Conservation (phyloP, 2,797 vertebrate species). For the Poeciliopsis presidionis region DNA sequence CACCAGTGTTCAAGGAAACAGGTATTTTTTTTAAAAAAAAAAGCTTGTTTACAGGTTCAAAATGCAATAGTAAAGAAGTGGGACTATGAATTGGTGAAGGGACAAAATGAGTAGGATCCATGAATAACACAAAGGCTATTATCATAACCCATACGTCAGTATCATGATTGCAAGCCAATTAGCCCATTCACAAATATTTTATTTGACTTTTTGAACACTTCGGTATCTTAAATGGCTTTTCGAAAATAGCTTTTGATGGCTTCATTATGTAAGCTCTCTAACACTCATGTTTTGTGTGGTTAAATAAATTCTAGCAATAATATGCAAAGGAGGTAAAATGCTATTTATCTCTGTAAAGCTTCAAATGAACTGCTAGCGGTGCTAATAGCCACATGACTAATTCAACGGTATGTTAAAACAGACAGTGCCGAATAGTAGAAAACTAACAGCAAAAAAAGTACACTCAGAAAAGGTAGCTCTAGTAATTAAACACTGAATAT, state of each 20-base stretch:
- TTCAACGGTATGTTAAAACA: neutral
- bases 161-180: neutral
- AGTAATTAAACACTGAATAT: neutral
- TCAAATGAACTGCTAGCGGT: neutral
- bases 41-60: neutral
- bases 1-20: neutral
- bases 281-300: neutral
- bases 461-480: neutral
- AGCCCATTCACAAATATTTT: neutral
- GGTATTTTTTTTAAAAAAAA: neutral
- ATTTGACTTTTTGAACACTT: neutral
- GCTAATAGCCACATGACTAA: neutral
- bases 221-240: neutral
- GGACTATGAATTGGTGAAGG: neutral
- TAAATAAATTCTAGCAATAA: neutral
- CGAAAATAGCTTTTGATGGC: neutral
- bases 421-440: neutral
- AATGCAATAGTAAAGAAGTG: neutral
- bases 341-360: neutral
- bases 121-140: neutral
- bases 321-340: neutral
- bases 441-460: neutral
- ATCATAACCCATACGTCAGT: neutral
- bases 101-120: neutral
- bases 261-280: neutral